phyloP scores from a whole-genome alignment of 2,888 invertebrate genomes.

The Drosophila demipolita region DNA sequence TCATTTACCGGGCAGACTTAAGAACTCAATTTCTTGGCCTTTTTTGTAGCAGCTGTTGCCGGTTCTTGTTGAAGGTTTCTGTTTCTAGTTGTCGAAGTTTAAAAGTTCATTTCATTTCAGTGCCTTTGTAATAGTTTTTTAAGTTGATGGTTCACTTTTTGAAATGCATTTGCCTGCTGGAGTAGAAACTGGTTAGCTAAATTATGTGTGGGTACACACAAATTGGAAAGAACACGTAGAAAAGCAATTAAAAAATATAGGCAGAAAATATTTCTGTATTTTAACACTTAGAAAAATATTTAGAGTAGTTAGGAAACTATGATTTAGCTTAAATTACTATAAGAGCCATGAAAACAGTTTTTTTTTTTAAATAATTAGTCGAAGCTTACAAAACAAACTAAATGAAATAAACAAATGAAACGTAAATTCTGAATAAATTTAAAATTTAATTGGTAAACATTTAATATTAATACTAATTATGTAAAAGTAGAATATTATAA shows the following conservation, averaged over 20 bases:
- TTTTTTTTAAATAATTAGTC: background rate
- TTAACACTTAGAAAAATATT: background rate
- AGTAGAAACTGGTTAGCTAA: conserved; percentile 1
- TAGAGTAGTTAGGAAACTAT: background rate
- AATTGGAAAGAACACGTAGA: background rate
- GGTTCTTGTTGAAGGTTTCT: conserved; percentile 30
- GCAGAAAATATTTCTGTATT: background rate
- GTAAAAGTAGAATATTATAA: background rate
- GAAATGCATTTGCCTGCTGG: conserved; percentile 3
- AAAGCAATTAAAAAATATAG: background rate
- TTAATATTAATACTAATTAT: too few species aligned
- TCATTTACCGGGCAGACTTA: conserved; percentile 32
- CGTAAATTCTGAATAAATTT: too few species aligned
- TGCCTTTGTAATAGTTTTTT: conserved; percentile 31
- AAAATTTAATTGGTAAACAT: too few species aligned
- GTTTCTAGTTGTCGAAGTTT: conserved; percentile 56
- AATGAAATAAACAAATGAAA: too few species aligned
- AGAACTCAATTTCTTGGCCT: conserved; percentile 68
- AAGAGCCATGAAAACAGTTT: background rate
- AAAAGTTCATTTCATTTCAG: conserved; percentile 60
- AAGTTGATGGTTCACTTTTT: background rate
- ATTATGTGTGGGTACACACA: background rate
- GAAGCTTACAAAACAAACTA: background rate
- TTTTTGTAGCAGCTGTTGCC: conserved; percentile 54
- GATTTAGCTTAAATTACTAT: background rate